phyloP scores from a whole-genome alignment of 2,888 invertebrate species.

The Eretmocerus hayati region DNA sequence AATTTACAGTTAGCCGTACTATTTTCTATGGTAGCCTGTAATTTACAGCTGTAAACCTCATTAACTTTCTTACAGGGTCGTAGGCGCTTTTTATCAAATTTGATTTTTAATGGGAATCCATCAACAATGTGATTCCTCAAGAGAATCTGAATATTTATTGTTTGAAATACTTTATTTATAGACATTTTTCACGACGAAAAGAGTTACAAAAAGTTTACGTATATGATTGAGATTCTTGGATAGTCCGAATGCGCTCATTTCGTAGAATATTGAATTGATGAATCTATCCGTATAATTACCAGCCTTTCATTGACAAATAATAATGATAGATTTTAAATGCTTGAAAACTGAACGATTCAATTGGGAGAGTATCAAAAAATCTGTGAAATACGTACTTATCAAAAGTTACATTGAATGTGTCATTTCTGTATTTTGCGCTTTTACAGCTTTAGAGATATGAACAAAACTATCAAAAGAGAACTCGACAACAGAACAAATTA shows the following conservation, averaged over 20 bases:
- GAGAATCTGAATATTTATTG: no score
- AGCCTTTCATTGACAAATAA: slow-evolving; percentile 20
- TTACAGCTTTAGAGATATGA: slow-evolving; percentile 14
- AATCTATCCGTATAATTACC: neutral
- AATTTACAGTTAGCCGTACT: no score
- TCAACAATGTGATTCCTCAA: no score
- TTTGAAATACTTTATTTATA: no score
- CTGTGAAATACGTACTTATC: slow-evolving; percentile 11
- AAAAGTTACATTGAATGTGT: slow-evolving; percentile 17
- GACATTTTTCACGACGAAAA: no score
- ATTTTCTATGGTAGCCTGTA: no score
- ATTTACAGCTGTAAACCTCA: no score
- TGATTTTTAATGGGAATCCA: no score
- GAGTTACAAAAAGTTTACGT: no score
- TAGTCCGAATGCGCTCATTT: no score
- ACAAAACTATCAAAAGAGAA: slow-evolving; percentile 7
- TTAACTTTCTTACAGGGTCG: no score
- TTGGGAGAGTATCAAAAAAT: slow-evolving; percentile 17
- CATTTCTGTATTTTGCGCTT: slow-evolving; percentile 20
- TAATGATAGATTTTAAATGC: slow-evolving; percentile 12
- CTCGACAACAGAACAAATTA: slow-evolving; percentile 12
- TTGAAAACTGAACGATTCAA: slow-evolving; percentile 14
- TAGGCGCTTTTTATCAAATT: no score
- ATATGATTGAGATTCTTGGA: slow-evolving; percentile 10
- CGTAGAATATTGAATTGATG: neutral